Base-by-base conservation (phyloP, 2,888 invertebrate species). In the Myopa testacea region DNA sequence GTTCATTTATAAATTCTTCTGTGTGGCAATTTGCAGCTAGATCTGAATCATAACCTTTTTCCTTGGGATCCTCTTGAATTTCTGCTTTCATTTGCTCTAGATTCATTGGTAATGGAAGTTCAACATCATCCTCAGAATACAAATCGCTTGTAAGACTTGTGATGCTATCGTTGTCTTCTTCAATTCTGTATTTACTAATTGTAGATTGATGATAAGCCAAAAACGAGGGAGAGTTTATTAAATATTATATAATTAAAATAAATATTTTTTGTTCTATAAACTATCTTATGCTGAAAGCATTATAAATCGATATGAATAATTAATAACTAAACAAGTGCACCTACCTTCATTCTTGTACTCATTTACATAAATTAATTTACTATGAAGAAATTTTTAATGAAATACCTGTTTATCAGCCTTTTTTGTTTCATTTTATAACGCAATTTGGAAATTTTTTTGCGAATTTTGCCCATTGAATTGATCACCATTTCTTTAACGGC, bases 111-210 rank as follows among this genome's bases (percentile, higher is more conserved):
- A 80, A 69, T 8, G 78, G 55, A 58, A 63, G 58, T 4, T 68
- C 65, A 45, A 58, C 63, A 58, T 74, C 78, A 65, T 79, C 77
- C 60, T 78, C 78, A 7, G 78, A 78, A 14, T 79, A 74, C 50
- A 78, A 52, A 55, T 38, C 79, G 63, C 80, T 80, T 14, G 78
- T 75, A 19, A 79, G 60, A 58, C 80, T 80, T 16, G 80, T 79
- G 14, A 58, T 26, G 58, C 78, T 79, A 37, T 79, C 77, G 38
- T 74, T 75, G 40, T 78, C 73, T 14, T 67, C 70, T n/a, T 74
- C 60, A 10, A 26, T 52, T 62, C 58, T 38, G 1, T 4, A 12
- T 58, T 71, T 71, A 5, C 55, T 55, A 50, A 50, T 55, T 70
- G 14, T 16, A 71, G 34, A 37, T 34, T 12, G 5, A 14, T 71